These are phyloP conservation scores for Peromyscus leucopus DNA, from an alignment of 2,113 vertebrate species.

Conservation along the genomic window DNA sequence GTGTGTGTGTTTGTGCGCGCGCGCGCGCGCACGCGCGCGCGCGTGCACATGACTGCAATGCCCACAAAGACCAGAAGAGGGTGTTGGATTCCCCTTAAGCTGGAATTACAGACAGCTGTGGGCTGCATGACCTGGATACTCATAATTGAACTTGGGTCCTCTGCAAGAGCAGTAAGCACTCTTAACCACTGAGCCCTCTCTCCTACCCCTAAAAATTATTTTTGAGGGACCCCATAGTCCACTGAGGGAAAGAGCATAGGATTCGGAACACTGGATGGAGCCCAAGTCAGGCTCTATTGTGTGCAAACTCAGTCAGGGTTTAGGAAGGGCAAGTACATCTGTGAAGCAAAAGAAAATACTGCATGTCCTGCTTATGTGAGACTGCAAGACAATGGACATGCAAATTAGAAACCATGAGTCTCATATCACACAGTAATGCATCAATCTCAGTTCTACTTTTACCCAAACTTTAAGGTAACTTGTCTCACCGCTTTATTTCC, in stretches of 20 bases:
- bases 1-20: too few species aligned
- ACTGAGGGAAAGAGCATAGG: background rate
- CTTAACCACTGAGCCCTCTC: background rate
- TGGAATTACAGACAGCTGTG: background rate
- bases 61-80: background rate
- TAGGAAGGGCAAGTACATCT: background rate
- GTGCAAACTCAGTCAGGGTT: background rate
- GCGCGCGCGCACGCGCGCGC: too few species aligned
- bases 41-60: background rate
- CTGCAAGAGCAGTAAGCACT: background rate
- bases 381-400: background rate
- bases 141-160: background rate
- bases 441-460: background rate
- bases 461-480: background rate
- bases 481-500: background rate
- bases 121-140: background rate
- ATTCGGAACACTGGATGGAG: too few species aligned
- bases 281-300: background rate
- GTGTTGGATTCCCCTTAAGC: background rate
- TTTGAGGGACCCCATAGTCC: background rate
- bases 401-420: background rate
- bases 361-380: background rate
- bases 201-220: background rate
- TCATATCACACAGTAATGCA: background rate
- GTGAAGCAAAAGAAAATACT: background rate